Percentiles rank a stretch among this genome's conserved stretches.
Evolutionary conservation across 2,888 invertebrate species (phyloP).

Genomic region (Zaprionus bogoriensis): DNA sequence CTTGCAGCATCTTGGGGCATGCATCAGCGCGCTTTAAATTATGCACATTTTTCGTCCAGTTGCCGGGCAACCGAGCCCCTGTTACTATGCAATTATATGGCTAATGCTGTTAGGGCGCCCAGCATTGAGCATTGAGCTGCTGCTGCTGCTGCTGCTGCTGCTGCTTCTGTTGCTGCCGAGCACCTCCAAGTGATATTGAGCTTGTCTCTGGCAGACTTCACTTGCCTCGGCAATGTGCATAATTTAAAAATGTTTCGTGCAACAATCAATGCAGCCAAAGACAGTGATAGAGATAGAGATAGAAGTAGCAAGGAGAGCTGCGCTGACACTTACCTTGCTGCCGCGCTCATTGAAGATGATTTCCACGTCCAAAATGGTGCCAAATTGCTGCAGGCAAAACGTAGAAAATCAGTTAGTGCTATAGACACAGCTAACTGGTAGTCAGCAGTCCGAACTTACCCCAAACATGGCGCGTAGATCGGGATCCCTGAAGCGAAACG

Average conservation of each 20-base stretch:
- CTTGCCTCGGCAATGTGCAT: slow-evolving; percentile 54
- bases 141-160: background rate
- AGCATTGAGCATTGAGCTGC: slow-evolving; percentile 3
- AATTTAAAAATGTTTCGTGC: slow-evolving; percentile 78
- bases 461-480: slow-evolving; percentile 99
- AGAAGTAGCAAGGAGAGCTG: background rate
- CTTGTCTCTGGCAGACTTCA: slow-evolving; percentile 42
- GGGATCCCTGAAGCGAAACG: slow-evolving; percentile 99
- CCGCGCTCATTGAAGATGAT: slow-evolving; percentile 99
- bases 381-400: slow-evolving; percentile 91
- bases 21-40: slow-evolving; percentile 60
- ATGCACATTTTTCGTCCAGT: slow-evolving; percentile 58
- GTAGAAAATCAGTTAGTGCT: slow-evolving; percentile 20
- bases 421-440: background rate
- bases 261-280: slow-evolving; percentile 41
- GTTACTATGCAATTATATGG: slow-evolving; percentile 75
- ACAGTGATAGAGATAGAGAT: background rate
- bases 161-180: too few relatives aligned
- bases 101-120: too few relatives aligned
- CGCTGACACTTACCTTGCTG: slow-evolving; percentile 95
- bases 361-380: slow-evolving; percentile 99
- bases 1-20: slow-evolving; percentile 40
- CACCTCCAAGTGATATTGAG: slow-evolving; percentile 32
- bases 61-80: slow-evolving; percentile 31
- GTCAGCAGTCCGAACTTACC: slow-evolving; percentile 87